Base-by-base conservation (phyloP, 2,113 vertebrate species). In the Cyprinodon brontotheroides region DNA sequence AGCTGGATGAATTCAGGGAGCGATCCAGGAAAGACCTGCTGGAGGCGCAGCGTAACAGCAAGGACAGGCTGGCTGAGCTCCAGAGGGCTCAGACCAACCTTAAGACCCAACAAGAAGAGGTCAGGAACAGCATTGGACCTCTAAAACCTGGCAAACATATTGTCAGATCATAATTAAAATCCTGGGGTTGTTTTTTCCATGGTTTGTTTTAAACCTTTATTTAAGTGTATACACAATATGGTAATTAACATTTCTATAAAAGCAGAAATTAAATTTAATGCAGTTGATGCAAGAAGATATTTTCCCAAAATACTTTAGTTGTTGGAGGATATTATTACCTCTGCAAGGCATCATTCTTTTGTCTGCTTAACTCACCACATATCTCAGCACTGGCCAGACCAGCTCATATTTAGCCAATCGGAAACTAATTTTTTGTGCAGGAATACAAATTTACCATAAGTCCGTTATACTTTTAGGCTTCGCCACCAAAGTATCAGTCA, bases 1-100 rank as follows among this genome's bases (percentile, higher is more conserved):
- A 99, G 86, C 87, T 98, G 73, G 97, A 98, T 11, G 97, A 98
- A 47, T 96, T 95, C 73, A 94, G 94, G 86, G 97, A 98, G 74
- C 97, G 96, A 50, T 95, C 97, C 0, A 94, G 96, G 60, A 93
- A 92, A 80, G 97, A 99, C 78, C 85, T 98, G 67, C 91, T 87
- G 0, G 97, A 98, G 0, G 95, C 93, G 3, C 97, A 97, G 75
- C 94, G 96, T 37, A 94, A 93, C 83, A 91, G 90, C 83, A 98
- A 97, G 72, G 97, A 98, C 4, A 86, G 95, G 50, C 88, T 96
- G 1, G 86, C 87, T 0, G 97, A 98, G 91, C 92, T 95, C 38
- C 96, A 98, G 90, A 95, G 95, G 79, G 88, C 87, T n/a, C 96
- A 97, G 70, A 80, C 88, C 57, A 94, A 80, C 14, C 13, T 95